phyloP scores from a whole-genome alignment of 2,888 invertebrate species.

The Agriopis marginaria region DNA sequence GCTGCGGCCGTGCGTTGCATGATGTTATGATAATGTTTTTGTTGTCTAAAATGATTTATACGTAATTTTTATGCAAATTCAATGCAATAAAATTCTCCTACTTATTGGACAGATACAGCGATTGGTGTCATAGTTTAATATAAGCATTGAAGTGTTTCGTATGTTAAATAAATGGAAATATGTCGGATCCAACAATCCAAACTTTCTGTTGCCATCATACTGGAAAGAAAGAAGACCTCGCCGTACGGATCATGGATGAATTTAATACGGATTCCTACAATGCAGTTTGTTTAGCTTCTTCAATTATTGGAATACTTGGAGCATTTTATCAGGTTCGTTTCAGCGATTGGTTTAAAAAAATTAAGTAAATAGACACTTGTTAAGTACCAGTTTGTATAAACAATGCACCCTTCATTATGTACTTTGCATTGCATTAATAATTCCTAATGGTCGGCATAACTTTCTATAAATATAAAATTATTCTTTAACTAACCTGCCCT shows the following conservation, averaged over 20 bases:
- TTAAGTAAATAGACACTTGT: too few relatives aligned
- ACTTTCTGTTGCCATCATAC: conserved; percentile 92
- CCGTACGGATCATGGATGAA: conserved; percentile 89
- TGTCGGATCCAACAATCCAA: conserved; percentile 94
- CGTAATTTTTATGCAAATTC: conserved; percentile 6
- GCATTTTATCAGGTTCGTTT: conserved; percentile 90
- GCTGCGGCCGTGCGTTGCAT: too few relatives aligned
- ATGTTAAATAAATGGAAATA: conserved; percentile 34
- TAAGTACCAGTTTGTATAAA: too few relatives aligned
- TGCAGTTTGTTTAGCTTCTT: conserved; percentile 90
- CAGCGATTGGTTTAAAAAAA: too few relatives aligned
- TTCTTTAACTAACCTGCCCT: too few relatives aligned
- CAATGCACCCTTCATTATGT: too few relatives aligned
- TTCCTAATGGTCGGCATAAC: too few relatives aligned
- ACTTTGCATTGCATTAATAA: too few relatives aligned
- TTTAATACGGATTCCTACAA: conserved; percentile 92
- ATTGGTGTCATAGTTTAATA: not conserved
- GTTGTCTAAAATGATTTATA: not conserved
- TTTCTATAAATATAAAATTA: too few relatives aligned
- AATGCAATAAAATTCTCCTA: not conserved
- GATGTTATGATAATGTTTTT: not conserved
- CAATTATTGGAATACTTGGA: conserved; percentile 90
- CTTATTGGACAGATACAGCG: not conserved
- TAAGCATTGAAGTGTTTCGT: not conserved
- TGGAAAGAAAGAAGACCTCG: conserved; percentile 88